Base-by-base conservation (phyloP, 1,140 invertebrate genomes). In the Eurosta solidaginis region DNA sequence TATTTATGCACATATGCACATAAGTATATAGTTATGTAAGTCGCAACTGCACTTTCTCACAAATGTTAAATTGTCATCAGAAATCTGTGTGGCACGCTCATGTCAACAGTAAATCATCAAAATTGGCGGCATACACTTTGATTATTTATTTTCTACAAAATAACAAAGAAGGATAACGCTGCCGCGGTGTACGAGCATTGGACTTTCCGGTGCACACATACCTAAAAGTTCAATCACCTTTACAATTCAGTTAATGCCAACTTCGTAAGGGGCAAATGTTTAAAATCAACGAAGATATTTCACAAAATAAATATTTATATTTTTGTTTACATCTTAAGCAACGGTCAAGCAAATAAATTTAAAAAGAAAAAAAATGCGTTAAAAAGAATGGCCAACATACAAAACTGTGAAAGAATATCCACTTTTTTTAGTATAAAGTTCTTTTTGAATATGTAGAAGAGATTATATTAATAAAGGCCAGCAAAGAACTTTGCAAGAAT, bases 61-160 rank as follows among this genome's bases (percentile, higher is more conserved):
- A 59, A 33, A 59, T 17, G 5, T 27, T 33, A 36, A 40, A 9
- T 40, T 36, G 59, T 68, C 33, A 40, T 42, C 22, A n/a, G 33
- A 40, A 40, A 68, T 29, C 4, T 12, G 33, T 12, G n/a, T 9
- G 6, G 59, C 9, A 27, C 10, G 3, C 10, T 9, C 59, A 17
- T 42, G 59, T 68, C 29, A 33, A 68, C 59, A 68, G 59, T 68
- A 29, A 68, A 40, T 68, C 59, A 68, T 40, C 59, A 9, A 40
- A 68, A 20, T 29, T 68, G 59, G 14, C 59, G 59, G 59, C 59
- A 42, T 68, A 40, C 7, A n/a, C 59, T 68, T 68, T 68, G 59
- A 68, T 22, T 29, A 22, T 1, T n/a, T n/a, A n/a, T n/a, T n/a
- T 22, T 27, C 54, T 29, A 33, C 29, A 59, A 59, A 59, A n/a